These are phyloP conservation scores for Phaonia tiefii DNA, from an alignment of 2,888 invertebrate genomes.

Conservation along the genomic window DNA sequence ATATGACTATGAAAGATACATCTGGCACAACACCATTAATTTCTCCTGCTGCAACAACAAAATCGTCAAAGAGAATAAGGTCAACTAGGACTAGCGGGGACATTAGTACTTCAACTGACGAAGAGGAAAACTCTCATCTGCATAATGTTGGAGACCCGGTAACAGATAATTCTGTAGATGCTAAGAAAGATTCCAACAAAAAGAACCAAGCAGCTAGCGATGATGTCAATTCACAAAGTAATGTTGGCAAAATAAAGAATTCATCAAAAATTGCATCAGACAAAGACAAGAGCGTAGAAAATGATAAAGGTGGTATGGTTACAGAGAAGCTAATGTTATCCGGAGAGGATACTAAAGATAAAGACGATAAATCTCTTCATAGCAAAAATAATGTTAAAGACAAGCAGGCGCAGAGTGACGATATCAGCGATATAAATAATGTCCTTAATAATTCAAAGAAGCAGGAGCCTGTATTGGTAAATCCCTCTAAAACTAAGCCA, in stretches of 20 bases:
- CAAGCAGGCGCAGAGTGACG: neutral
- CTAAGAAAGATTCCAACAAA: neutral
- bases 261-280: neutral
- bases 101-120: neutral
- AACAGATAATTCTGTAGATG: neutral
- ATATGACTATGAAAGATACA: conserved; percentile 36
- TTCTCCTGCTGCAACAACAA: conserved; percentile 13
- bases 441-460: too few relatives aligned
- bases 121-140: too few relatives aligned
- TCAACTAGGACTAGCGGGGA: conserved; percentile 23
- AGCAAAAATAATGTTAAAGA: too few relatives aligned
- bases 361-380: too few relatives aligned
- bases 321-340: too few relatives aligned
- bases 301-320: neutral
- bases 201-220: conserved; percentile 11
- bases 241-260: neutral
- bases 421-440: too few relatives aligned
- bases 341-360: too few relatives aligned
- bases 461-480: too few relatives aligned
- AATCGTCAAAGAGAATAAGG: neutral
- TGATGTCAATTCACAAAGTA: too few relatives aligned
- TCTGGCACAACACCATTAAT: neutral
- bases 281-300: too few relatives aligned
- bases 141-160: too few relatives aligned
- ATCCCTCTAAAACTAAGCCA: neutral